Evolutionary conservation across 2,113 vertebrate genomes (phyloP).

Genomic region (Serilophus lunatus): DNA sequence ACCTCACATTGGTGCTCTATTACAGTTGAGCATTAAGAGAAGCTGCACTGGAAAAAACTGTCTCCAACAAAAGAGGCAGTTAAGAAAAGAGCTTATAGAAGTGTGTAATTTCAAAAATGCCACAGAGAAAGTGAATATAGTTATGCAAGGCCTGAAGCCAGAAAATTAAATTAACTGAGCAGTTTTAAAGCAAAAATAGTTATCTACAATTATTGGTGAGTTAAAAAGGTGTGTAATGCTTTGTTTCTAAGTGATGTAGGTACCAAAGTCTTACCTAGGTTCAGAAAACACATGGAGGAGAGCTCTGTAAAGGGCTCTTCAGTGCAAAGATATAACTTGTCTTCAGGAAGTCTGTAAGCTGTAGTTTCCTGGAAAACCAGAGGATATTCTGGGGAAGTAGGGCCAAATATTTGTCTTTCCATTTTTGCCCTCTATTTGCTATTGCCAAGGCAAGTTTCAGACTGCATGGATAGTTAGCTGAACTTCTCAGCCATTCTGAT

Average conservation of each 20-base stretch:
- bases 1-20: not conserved
- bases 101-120: not conserved
- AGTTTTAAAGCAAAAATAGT: not conserved
- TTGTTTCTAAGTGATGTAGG: not conserved
- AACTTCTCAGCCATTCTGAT: not conserved
- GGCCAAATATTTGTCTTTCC: not conserved
- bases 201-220: not conserved
- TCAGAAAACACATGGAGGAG: not conserved
- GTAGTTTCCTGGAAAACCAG: not conserved
- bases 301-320: not conserved
- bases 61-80: not conserved
- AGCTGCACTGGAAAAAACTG: not conserved
- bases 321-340: not conserved
- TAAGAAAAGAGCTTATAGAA: not conserved
- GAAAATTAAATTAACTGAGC: not conserved
- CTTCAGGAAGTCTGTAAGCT: not conserved
- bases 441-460: not conserved
- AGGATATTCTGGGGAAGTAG: accelerated
- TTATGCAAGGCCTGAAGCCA: not conserved
- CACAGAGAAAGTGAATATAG: not conserved
- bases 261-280: not conserved
- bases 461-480: not conserved
- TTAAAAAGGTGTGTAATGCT: not conserved
- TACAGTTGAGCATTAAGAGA: not conserved
- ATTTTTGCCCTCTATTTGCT: not conserved